A percentile compares a stretch with the other conserved stretches of the same genome.
Evolutionary conservation across 2,113 vertebrate species (phyloP).

Genomic region (Erpornis zantholeuca): DNA sequence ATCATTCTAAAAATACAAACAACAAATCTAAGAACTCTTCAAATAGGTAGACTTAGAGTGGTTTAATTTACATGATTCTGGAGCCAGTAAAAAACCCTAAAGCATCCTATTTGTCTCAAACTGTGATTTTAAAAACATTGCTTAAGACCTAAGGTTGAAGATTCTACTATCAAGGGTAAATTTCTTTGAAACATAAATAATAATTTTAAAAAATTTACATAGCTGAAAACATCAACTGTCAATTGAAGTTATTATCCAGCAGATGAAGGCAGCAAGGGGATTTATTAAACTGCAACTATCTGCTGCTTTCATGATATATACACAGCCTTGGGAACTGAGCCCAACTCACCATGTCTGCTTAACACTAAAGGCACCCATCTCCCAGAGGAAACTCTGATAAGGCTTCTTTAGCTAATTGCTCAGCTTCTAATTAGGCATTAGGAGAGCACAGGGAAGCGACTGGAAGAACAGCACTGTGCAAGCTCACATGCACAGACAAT

Average conservation of each 20-base stretch:
- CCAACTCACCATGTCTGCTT: neutral
- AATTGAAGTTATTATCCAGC: neutral
- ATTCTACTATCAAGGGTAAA: neutral
- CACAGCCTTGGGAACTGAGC: neutral
- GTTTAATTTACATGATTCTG: neutral
- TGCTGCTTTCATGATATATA: slow-evolving; percentile 7
- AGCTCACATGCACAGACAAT: neutral
- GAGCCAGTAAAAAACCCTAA: neutral
- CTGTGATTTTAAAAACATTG: neutral
- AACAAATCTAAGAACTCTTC: neutral
- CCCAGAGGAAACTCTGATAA: neutral
- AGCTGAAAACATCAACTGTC: slow-evolving; percentile 30
- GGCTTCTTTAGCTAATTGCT: slow-evolving; percentile 10
- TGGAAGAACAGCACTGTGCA: neutral
- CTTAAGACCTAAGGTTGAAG: neutral
- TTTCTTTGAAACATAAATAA: slow-evolving; percentile 2
- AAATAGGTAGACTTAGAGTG: neutral
- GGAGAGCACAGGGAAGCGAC: accelerated
- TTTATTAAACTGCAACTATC: neutral
- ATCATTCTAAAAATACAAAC: neutral
- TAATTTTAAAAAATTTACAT: neutral
- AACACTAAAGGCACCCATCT: neutral
- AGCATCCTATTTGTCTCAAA: neutral
- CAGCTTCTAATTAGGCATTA: neutral
- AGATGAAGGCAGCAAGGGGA: slow-evolving; percentile 21